Percentiles rank a stretch among this genome's conserved stretches.
These are phyloP conservation scores for Laupala kohalensis DNA, from an alignment of 1,140 invertebrate species.

Conservation along the genomic window DNA sequence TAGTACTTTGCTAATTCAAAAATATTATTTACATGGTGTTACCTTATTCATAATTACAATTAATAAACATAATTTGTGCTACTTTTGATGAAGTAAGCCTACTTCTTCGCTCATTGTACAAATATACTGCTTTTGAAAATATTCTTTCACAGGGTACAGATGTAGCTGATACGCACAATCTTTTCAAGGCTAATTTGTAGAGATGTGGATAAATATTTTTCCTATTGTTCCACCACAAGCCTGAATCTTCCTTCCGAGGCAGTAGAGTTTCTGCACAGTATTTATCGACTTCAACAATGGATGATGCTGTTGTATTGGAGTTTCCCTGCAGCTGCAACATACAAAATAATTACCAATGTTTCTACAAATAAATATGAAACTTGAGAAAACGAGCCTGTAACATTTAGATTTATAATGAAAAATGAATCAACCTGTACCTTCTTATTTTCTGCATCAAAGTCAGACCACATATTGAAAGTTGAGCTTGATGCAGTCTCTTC, in stretches of 20 bases:
- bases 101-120: conserved; percentile 15
- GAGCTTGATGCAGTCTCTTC: too few species aligned
- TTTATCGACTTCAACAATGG: neutral
- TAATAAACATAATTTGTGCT: conserved; percentile 16
- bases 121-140: conserved; percentile 20
- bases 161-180: conserved; percentile 19
- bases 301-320: neutral
- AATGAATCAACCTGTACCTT: neutral
- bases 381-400: neutral
- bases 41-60: too few species aligned
- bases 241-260: neutral
- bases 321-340: neutral
- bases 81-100: conserved; percentile 13
- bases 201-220: neutral
- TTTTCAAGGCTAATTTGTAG: conserved; percentile 14
- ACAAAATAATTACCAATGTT: neutral
- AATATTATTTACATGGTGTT: too few species aligned
- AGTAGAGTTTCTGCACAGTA: neutral
- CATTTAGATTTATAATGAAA: neutral
- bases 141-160: conserved; percentile 22
- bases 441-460: neutral
- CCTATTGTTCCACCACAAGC: neutral
- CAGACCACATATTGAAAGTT: neutral
- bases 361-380: neutral
- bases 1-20: too few species aligned